Evolutionary conservation across 2,113 vertebrate species (phyloP).

Genomic region (Gasterosteus aculeatus): DNA sequence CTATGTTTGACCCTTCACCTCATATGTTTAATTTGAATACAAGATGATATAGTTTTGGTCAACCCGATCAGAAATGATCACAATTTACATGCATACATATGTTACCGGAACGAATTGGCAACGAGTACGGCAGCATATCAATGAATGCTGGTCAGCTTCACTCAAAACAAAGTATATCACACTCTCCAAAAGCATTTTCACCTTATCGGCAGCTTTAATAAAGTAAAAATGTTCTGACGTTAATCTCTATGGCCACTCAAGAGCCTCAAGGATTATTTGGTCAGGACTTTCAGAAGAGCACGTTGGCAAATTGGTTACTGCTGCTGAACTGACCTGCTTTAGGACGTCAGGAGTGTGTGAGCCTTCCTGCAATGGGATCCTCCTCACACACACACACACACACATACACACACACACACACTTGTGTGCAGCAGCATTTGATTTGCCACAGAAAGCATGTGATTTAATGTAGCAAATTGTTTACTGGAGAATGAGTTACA

Average conservation of each 20-base stretch:
- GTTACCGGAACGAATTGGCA: background rate
- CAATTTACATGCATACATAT: background rate
- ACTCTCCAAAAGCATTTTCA: background rate
- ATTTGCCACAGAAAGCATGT: background rate
- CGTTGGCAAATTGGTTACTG: background rate
- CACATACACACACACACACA: background rate
- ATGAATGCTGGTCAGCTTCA: background rate
- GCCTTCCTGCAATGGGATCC: conserved; percentile 3
- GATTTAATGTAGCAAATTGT: background rate
- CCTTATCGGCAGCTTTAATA: too few species aligned
- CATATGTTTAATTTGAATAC: background rate
- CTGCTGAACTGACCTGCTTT: conserved; percentile 38
- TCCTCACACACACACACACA: background rate
- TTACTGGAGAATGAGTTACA: background rate
- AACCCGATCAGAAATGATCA: background rate
- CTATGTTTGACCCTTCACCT: background rate
- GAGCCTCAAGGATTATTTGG: background rate
- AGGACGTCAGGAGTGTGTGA: background rate
- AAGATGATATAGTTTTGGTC: background rate
- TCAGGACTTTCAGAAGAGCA: background rate
- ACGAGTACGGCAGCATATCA: background rate
- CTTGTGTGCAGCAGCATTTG: background rate
- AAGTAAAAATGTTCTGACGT: background rate
- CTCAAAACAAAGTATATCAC: background rate
- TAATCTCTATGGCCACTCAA: background rate